Evolutionary conservation across 2,888 invertebrate genomes (phyloP).

Genomic region (Zygaena filipendulae): DNA sequence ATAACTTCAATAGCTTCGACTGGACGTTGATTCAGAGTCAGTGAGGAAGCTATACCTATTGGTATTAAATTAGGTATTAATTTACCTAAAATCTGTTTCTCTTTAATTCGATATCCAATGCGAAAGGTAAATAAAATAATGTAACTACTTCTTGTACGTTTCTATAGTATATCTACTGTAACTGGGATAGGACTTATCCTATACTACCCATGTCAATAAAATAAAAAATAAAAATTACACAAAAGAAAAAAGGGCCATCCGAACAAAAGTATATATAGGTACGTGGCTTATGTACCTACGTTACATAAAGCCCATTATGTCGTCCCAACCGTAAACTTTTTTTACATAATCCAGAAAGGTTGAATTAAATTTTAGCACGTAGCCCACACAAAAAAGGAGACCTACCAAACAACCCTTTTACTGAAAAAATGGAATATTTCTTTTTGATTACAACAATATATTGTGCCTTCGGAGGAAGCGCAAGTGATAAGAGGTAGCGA

Average conservation of each 20-base stretch:
- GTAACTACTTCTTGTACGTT: no score
- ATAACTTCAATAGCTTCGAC: no score
- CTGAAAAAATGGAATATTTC: constrained; percentile 62
- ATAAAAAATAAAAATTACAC: constrained; percentile 3
- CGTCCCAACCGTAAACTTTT: constrained; percentile 23
- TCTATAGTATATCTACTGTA: no score
- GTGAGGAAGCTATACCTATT: no score
- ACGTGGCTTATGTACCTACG: constrained; percentile 20
- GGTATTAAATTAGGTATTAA: no score
- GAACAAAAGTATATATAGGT: neutral
- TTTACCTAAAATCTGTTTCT: no score
- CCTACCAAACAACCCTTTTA: constrained; percentile 46
- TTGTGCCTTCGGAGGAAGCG: constrained; percentile 35
- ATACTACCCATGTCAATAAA: neutral
- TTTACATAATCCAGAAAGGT: constrained; percentile 59
- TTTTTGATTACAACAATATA: constrained; percentile 69
- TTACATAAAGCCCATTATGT: constrained; percentile 14
- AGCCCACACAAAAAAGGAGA: constrained; percentile 45
- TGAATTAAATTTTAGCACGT: constrained; percentile 66
- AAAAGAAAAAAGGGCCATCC: constrained; percentile 22
- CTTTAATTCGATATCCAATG: no score
- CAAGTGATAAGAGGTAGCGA: constrained; percentile 19
- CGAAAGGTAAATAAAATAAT: no score
- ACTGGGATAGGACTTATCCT: no score
- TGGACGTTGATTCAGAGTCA: no score